Evolutionary conservation across 2,113 vertebrate genomes (phyloP).

Genomic region (Pangasianodon hypophthalmus): DNA sequence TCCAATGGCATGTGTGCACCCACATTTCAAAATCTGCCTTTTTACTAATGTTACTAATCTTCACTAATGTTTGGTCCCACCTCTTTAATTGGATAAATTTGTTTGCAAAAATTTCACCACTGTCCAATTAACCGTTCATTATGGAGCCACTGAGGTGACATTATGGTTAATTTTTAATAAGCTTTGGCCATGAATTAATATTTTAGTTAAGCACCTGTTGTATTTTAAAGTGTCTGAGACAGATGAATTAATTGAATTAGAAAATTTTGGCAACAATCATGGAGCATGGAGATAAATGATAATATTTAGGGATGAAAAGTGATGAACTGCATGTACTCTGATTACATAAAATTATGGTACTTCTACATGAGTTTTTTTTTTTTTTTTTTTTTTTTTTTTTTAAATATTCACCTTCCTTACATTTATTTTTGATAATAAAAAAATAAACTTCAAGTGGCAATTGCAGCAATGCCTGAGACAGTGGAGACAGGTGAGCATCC

Average conservation of each 20-base stretch:
- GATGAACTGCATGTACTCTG: background rate
- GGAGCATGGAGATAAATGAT: background rate
- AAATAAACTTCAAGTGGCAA: background rate
- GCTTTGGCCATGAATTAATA: background rate
- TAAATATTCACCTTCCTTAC: background rate
- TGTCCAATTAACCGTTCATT: background rate
- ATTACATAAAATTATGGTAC: background rate
- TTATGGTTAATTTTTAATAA: background rate
- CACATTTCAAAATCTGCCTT: too few relatives aligned
- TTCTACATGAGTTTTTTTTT: background rate
- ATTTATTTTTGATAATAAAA: too few relatives aligned
- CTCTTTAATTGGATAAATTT: background rate
- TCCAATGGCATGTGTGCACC: too few relatives aligned
- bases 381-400: background rate
- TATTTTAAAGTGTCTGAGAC: background rate
- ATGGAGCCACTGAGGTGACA: background rate
- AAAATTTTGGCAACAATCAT: background rate
- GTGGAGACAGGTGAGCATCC: background rate
- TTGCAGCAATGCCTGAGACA: background rate
- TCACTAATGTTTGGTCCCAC: too few relatives aligned
- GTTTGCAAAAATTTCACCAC: background rate
- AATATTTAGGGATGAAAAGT: background rate
- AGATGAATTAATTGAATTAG: background rate
- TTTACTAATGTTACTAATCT: too few relatives aligned
- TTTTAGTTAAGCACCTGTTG: too few relatives aligned